Evolutionary conservation across 2,797 vertebrate species (phyloP).

Genomic region (Neosalanx taihuensis): DNA sequence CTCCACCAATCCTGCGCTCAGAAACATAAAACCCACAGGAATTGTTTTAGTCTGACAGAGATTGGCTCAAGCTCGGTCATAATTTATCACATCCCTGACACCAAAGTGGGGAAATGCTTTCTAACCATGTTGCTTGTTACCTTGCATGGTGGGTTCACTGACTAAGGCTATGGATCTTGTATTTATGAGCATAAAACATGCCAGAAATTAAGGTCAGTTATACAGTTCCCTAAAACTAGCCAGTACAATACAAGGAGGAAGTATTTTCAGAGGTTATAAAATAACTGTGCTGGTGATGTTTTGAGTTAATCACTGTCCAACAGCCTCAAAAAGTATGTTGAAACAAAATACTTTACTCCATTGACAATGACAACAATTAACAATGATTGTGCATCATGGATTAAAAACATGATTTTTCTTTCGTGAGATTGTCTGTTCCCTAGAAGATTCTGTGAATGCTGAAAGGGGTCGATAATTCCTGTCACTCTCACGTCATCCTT

Average conservation of each 20-base stretch:
- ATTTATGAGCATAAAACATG: background rate
- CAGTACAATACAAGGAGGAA: background rate
- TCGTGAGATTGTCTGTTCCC: no score
- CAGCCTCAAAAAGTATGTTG: background rate
- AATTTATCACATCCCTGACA: constrained; percentile 4
- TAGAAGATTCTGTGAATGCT: no score
- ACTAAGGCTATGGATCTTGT: background rate
- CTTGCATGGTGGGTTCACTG: background rate
- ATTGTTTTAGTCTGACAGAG: constrained; percentile 25
- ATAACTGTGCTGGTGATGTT: background rate
- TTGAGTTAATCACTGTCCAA: background rate
- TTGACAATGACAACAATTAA: no score
- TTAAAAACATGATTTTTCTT: no score
- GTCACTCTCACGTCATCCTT: background rate
- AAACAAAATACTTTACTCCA: background rate
- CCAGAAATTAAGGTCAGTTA: background rate
- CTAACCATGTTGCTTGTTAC: constrained; percentile 7
- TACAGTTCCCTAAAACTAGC: background rate
- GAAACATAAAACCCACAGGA: constrained; percentile 29
- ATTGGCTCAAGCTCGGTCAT: background rate
- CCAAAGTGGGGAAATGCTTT: constrained; percentile 30
- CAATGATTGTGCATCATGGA: no score
- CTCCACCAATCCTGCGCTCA: constrained; percentile 34
- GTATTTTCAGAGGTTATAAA: background rate
- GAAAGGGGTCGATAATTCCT: background rate